A percentile compares a stretch with the other conserved stretches of the same genome.
phyloP scores from a whole-genome alignment of 2,113 vertebrate species.

The Ceyx margarethae region DNA sequence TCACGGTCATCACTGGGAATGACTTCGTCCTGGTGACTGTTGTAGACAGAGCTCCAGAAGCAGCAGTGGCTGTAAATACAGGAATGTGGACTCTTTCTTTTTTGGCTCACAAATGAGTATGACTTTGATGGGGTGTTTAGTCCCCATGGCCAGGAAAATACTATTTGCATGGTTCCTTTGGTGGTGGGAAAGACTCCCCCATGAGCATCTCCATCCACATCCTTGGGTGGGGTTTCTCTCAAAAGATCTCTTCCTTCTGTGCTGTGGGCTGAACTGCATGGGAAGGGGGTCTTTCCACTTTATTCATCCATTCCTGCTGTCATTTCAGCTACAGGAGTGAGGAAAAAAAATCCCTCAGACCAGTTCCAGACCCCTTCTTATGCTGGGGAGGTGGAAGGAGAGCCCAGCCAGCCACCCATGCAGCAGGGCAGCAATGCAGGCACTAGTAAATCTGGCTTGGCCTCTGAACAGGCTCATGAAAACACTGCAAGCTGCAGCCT shows the following conservation, averaged over 20 bases:
- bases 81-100: neutral
- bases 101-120: neutral
- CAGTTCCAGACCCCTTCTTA: neutral
- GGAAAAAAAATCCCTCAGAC: neutral
- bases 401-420: neutral
- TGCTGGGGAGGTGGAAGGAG: neutral
- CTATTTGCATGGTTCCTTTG: neutral
- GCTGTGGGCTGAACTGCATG: fast-evolving
- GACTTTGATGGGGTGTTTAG: neutral
- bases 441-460: neutral
- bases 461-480: neutral
- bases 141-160: neutral
- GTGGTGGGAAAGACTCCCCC: neutral
- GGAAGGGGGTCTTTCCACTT: neutral
- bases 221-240: fast-evolving
- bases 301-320: neutral
- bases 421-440: fast-evolving
- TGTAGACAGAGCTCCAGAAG: neutral
- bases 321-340: neutral
- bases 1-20: neutral
- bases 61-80: neutral
- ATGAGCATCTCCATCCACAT: neutral
- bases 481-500: neutral
- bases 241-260: neutral
- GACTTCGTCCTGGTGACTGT: neutral